Evolutionary conservation across 2,888 invertebrate species (phyloP).

Genomic region (Orthosia gothica): DNA sequence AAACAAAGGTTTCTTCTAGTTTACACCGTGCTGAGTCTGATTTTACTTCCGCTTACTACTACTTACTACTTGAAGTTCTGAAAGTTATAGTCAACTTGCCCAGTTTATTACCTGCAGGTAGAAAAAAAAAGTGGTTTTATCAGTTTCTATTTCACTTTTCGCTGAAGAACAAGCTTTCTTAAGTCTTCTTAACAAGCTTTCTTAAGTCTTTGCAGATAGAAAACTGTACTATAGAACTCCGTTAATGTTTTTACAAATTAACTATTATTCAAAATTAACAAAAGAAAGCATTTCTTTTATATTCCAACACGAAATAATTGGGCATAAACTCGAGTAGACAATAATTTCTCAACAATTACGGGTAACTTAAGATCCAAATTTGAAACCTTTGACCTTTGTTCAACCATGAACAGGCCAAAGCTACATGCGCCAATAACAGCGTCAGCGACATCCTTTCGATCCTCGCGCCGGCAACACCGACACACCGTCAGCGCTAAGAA

Average conservation of each 20-base stretch:
- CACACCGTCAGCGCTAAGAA: no score
- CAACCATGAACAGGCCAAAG: no score
- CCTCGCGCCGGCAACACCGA: no score
- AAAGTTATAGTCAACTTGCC: conserved; percentile 15
- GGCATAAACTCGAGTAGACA: no score
- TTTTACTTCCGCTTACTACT: background rate
- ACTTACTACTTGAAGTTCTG: background rate
- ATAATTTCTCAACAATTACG: no score
- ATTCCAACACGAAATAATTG: conserved; percentile 23
- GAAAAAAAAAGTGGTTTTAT: conserved; percentile 11
- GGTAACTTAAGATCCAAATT: no score
- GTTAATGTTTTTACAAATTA: background rate
- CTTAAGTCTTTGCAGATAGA: background rate
- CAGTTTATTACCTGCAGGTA: conserved; percentile 18
- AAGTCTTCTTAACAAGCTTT: no score
- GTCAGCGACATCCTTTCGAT: no score
- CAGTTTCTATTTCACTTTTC: background rate
- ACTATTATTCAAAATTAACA: conserved; percentile 4
- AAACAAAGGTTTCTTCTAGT: background rate
- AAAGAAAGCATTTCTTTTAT: conserved; percentile 2
- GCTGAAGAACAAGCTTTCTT: background rate
- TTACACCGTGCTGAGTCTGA: background rate
- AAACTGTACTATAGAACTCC: background rate
- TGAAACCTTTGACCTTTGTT: no score
- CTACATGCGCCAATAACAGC: no score